These are phyloP conservation scores for Ispidina lecontei DNA, from an alignment of 2,797 vertebrate genomes.

Conservation along the genomic window DNA sequence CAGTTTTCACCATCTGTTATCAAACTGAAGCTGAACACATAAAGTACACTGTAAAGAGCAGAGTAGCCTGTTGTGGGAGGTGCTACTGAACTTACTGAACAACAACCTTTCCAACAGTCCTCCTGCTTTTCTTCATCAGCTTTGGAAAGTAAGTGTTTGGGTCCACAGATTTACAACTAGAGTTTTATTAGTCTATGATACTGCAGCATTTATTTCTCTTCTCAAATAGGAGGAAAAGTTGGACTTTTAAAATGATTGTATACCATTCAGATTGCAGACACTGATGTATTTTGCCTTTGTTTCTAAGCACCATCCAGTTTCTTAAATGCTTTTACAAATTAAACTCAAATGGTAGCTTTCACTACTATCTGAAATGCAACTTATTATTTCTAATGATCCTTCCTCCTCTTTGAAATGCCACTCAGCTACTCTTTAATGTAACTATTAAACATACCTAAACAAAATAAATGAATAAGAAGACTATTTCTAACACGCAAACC, in stretches of 20 bases:
- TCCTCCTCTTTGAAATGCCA: slow-evolving; percentile 54
- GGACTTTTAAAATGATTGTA: neutral
- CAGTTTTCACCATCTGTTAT: neutral
- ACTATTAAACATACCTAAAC: slow-evolving; percentile 11
- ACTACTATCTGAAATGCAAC: neutral
- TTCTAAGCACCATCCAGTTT: neutral
- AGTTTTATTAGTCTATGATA: neutral
- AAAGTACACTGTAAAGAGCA: neutral
- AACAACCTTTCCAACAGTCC: neutral
- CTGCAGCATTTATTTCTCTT: neutral
- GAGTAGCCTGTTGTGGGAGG: neutral
- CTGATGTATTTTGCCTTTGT: neutral
- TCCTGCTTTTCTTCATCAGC: neutral
- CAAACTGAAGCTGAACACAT: neutral
- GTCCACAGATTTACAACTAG: neutral
- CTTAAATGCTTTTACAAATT: slow-evolving; percentile 37
- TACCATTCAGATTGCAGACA: neutral
- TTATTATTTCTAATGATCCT: slow-evolving; percentile 17
- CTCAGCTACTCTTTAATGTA: slow-evolving; percentile 2
- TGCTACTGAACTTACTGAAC: neutral
- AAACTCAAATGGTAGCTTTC: slow-evolving; percentile 8
- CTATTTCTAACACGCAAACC: neutral
- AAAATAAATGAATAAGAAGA: slow-evolving; percentile 23
- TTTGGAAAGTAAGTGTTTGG: neutral
- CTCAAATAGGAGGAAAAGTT: neutral